Base-by-base conservation (phyloP, 1,140 invertebrate species). In the Drosophila dunni region DNA sequence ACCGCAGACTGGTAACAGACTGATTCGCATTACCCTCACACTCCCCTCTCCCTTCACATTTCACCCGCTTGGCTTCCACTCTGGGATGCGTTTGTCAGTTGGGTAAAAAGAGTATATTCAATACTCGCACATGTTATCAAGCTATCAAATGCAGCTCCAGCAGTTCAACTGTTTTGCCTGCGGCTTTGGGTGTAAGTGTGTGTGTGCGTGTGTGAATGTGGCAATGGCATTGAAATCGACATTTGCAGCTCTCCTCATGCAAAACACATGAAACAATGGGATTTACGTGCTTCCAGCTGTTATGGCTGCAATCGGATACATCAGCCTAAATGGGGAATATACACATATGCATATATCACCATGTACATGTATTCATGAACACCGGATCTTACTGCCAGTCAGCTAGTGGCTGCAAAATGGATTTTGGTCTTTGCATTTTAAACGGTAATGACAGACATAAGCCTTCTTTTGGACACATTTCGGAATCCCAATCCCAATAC, bases 291-390 rank as follows among this genome's bases (percentile, higher is more conserved):
- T 86, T 77, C 75, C 82, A 82, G 79, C 76, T 82, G 82, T 86
- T 86, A 86, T 86, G 79, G 79, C 76, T 86, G 79, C 82, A 86
- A 86, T 86, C 76, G 82, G 83, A 86, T 86, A 86, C 83, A 82
- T 86, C 69, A 60, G 70, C 38, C 71, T 34, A 74, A 74, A 74
- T 74, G 65, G 71, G 50, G 68, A 68, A 68, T 29, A 29, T 29
- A 29, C 24, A 29, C 24, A 29, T 29, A 29, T 4, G 6, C 24
- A 29, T 29, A 5, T 29, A n/a, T n/a, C n/a, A n/a, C n/a, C n/a
- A n/a, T n/a, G n/a, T n/a, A n/a, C n/a, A n/a, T n/a, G n/a, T n/a
- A n/a, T 29, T 29, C 42, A 68, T 61, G 70, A 67, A 29, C 64
- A 56, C 10, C 50, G 36, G 42, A 45, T 46, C 33, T 36, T 50